A percentile compares a stretch with the other conserved stretches of the same genome.
These are phyloP conservation scores for Chrysolina americana DNA, from an alignment of 2,888 invertebrate species.

Conservation along the genomic window DNA sequence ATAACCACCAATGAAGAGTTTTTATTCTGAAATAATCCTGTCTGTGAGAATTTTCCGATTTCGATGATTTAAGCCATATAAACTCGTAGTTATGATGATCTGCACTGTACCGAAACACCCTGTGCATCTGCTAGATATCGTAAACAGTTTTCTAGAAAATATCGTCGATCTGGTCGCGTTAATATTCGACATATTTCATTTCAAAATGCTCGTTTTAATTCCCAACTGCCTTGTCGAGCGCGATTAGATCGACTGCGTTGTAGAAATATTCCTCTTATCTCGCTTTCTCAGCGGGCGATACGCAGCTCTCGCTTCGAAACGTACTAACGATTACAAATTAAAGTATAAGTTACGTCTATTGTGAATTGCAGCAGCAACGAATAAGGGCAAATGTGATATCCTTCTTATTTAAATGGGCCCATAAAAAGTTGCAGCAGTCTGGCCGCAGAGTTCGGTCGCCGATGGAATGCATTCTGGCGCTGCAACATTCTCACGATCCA, in stretches of 20 bases:
- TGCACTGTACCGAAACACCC: not conserved
- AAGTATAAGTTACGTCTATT: constrained; percentile 24
- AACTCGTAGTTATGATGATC: not conserved
- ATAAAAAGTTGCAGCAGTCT: constrained; percentile 54
- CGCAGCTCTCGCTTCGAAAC: constrained; percentile 31
- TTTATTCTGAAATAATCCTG: too few relatives aligned
- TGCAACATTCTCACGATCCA: constrained; percentile 65
- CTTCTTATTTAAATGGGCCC: constrained; percentile 60
- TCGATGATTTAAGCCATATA: too few relatives aligned
- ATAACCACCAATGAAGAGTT: too few relatives aligned
- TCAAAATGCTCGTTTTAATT: constrained; percentile 32
- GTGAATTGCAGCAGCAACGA: constrained; percentile 33
- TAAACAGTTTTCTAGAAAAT: not conserved
- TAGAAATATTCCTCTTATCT: constrained; percentile 31
- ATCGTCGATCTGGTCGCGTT: constrained; percentile 17
- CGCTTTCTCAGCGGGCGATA: constrained; percentile 5
- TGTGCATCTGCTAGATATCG: not conserved
- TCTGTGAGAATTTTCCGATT: too few relatives aligned
- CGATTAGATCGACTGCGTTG: constrained; percentile 40
- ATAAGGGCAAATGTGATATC: constrained; percentile 50
- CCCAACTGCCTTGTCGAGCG: constrained; percentile 1
- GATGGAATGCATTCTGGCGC: constrained; percentile 58
- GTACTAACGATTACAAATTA: constrained; percentile 41
- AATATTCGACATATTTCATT: constrained; percentile 35
- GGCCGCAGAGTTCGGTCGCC: constrained; percentile 42